phyloP scores from a whole-genome alignment of 1,140 invertebrate genomes.

The Goniozus legneri region DNA sequence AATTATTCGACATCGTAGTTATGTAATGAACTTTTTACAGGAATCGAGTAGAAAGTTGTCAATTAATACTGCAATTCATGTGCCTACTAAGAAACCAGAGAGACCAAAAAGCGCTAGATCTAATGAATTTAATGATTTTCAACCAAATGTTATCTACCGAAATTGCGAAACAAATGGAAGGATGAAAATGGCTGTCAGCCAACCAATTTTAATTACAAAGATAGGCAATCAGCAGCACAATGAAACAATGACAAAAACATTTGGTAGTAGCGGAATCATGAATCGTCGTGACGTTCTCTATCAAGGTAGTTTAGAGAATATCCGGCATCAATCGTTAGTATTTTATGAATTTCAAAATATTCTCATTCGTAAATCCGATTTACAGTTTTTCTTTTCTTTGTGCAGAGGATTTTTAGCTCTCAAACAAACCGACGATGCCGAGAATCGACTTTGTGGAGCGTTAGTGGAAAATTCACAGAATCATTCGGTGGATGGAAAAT shows the following conservation, averaged over 20 bases:
- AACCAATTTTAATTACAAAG: conserved; percentile 58
- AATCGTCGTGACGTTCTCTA: conserved; percentile 85
- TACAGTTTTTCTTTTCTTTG: too few relatives aligned
- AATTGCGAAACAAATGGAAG: conserved; percentile 4
- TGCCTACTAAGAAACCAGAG: too few relatives aligned
- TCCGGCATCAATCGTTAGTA: conserved; percentile 47
- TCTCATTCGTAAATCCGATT: too few relatives aligned
- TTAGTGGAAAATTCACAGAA: too few relatives aligned
- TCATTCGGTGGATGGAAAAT: too few relatives aligned
- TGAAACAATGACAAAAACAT: conserved; percentile 22
- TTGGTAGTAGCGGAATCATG: conserved; percentile 73
- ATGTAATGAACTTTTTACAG: not conserved
- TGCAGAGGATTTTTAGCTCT: too few relatives aligned
- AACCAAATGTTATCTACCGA: conserved; percentile 12
- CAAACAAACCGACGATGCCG: too few relatives aligned
- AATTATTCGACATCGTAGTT: not conserved
- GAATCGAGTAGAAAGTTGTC: conserved; percentile 15
- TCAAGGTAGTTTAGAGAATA: conserved; percentile 72
- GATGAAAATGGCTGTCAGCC: conserved; percentile 61
- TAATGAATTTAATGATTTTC: not conserved
- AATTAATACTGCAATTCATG: too few relatives aligned
- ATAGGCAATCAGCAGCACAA: conserved; percentile 33
- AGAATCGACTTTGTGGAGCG: too few relatives aligned
- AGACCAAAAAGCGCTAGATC: conserved; percentile 1
- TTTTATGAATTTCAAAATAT: too few relatives aligned